Base-by-base conservation (phyloP, 1,140 invertebrate genomes). In the Colletes gigas region DNA sequence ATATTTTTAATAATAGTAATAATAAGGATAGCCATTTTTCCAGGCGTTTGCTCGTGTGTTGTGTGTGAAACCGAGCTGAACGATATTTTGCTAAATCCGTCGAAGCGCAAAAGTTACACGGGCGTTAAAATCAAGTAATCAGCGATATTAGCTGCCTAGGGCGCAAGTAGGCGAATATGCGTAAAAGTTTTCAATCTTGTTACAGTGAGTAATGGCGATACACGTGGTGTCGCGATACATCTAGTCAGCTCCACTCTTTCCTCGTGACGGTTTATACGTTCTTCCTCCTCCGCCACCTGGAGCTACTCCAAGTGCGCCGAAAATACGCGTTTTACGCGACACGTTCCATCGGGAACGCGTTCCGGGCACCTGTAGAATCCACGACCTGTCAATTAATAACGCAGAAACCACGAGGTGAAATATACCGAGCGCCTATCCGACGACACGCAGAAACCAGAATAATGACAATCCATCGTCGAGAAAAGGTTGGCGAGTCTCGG, bases 331-430 rank as follows among this genome's bases (percentile, higher is more conserved):
- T 69, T 81, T 78, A 71, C 83, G 67, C 57, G 73, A 60, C 30
- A 12, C 73, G 30, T 77, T 59, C 52, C 54, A 54, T 50, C 54
- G 71, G 39, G 78, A 50, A 59, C 30, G 59, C 65, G n/a, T 76
- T 77, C 30, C 83, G 69, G 85, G 86, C 86, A 88, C 86, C 86
- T 88, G 86, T 88, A 87, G 86, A 70, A 88, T 88, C 76, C 70
- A 57, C 54, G 78, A 68, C 19, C 50, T 9, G 21, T 21, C 54
- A 59, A 57, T 82, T 86, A 71, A 78, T 78, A 75, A 78, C 41
- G 41, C 14, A 1, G 10, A 59, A 52, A 19, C 78, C 79, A 85
- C 83, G 83, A 84, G 83, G 59, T 67, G n/a, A 54, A 12, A 57
- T 77, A 70, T 19, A 62, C 41, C 21, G 41, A 70, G 5, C 21